phyloP scores from a whole-genome alignment of 30 jellyfish, hydroid and myxozoan genomes.

The Aurelia aurita region DNA sequence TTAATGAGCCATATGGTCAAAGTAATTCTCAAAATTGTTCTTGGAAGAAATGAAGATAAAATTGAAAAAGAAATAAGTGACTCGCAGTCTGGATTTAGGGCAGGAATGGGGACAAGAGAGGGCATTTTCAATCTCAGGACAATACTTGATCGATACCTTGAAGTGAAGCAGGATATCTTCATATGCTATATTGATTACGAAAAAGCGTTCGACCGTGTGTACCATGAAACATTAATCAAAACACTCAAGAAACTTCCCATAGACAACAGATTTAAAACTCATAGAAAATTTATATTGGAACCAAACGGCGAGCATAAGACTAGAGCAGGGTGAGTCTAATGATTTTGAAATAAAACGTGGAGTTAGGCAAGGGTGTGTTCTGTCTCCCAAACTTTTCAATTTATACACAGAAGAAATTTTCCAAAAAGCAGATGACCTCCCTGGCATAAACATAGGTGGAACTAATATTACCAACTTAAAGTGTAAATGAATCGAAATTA shows the following conservation, averaged over 20 bases:
- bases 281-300: too few relatives aligned
- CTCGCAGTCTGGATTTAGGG: constrained; percentile 7
- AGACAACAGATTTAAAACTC: too few relatives aligned
- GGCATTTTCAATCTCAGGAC: constrained; percentile 20
- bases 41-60: not conserved
- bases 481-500: too few relatives aligned
- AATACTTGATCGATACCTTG: constrained; percentile 2
- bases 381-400: too few relatives aligned
- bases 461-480: too few relatives aligned
- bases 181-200: constrained; percentile 29
- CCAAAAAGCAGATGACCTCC: too few relatives aligned
- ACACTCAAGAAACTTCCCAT: too few relatives aligned
- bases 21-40: constrained; percentile 5
- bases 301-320: too few relatives aligned
- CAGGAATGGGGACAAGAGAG: constrained; percentile 41
- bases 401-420: too few relatives aligned
- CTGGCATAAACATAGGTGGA: too few relatives aligned
- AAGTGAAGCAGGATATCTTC: constrained; percentile 15
- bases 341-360: not conserved
- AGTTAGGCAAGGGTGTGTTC: constrained; percentile 5
- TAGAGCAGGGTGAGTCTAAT: not conserved
- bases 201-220: not conserved
- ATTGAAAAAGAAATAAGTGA: constrained; percentile 9
- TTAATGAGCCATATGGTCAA: constrained; percentile 33
- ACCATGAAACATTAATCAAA: too few relatives aligned